These are phyloP conservation scores for Phanerotoma sp. DNA, from an alignment of 2,888 invertebrate genomes.

Conservation along the genomic window DNA sequence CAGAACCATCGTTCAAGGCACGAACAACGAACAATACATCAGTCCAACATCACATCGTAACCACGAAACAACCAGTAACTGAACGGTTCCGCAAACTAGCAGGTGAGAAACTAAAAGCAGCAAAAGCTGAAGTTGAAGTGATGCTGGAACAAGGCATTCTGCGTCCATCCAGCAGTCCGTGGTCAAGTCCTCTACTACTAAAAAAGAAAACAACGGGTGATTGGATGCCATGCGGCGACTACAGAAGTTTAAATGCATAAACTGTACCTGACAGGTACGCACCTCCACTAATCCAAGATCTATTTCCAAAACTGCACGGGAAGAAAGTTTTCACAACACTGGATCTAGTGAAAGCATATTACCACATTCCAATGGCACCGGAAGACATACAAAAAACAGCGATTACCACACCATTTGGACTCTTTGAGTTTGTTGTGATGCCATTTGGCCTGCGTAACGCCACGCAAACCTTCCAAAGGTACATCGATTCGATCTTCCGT, in stretches of 20 bases:
- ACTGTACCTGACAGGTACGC: slow-evolving; percentile 19
- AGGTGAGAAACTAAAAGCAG: slow-evolving; percentile 18
- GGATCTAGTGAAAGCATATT: slow-evolving; percentile 19
- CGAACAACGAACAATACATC: no score
- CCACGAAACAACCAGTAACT: slow-evolving; percentile 14
- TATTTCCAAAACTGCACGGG: slow-evolving; percentile 5
- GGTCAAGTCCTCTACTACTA: slow-evolving; percentile 23
- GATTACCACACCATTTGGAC: slow-evolving; percentile 22
- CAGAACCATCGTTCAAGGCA: no score
- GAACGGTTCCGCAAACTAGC: slow-evolving; percentile 16
- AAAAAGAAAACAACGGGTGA: slow-evolving; percentile 1
- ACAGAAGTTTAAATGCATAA: slow-evolving; percentile 11
- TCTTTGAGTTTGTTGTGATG: slow-evolving; percentile 23
- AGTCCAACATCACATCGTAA: neutral
- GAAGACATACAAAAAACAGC: slow-evolving; percentile 26
- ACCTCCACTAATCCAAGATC: slow-evolving; percentile 16
- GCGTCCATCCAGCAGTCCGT: slow-evolving; percentile 18
- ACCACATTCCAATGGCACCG: slow-evolving; percentile 18
- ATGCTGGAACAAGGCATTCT: slow-evolving; percentile 9
- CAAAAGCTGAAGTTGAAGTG: slow-evolving; percentile 12
- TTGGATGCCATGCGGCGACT: slow-evolving; percentile 23
- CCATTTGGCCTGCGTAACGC: slow-evolving; percentile 24
- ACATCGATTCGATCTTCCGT: slow-evolving; percentile 22
- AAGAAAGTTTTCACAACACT: slow-evolving; percentile 21
- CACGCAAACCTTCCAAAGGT: slow-evolving; percentile 27